Evolutionary conservation across 2,888 invertebrate species (phyloP).

Genomic region (Pachliopta kotzebuea): DNA sequence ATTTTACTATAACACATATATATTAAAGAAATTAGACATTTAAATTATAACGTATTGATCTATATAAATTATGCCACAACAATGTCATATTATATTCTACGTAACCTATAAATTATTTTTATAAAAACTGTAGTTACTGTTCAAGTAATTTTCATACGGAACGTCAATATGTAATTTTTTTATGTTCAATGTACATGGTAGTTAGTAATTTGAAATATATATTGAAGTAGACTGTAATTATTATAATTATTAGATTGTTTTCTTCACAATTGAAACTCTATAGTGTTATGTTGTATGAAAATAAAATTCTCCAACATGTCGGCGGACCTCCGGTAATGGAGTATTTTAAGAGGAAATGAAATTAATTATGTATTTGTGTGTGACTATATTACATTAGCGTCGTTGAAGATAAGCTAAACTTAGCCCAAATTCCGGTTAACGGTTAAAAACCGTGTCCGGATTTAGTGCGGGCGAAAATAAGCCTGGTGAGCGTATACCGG

Average conservation of each 20-base stretch:
- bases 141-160: background rate
- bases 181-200: background rate
- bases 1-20: background rate
- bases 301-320: too few relatives aligned
- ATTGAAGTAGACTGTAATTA: background rate
- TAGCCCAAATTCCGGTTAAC: conserved; percentile 17
- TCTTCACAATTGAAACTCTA: too few relatives aligned
- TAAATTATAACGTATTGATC: background rate
- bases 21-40: background rate
- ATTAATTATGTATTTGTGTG: too few relatives aligned
- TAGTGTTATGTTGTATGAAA: too few relatives aligned
- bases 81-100: background rate
- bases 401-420: conserved; percentile 9
- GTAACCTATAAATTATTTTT: background rate
- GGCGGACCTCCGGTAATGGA: too few relatives aligned
- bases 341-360: too few relatives aligned
- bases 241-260: too few relatives aligned
- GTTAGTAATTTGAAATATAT: background rate
- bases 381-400: background rate
- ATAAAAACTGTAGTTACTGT: background rate
- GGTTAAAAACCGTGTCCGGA: conserved; percentile 37
- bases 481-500: conserved; percentile 15
- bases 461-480: conserved; percentile 76
- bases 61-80: background rate
- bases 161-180: background rate